These are phyloP conservation scores for Steinernema khuongi DNA, from an alignment of 1,140 invertebrate species.

Conservation along the genomic window DNA sequence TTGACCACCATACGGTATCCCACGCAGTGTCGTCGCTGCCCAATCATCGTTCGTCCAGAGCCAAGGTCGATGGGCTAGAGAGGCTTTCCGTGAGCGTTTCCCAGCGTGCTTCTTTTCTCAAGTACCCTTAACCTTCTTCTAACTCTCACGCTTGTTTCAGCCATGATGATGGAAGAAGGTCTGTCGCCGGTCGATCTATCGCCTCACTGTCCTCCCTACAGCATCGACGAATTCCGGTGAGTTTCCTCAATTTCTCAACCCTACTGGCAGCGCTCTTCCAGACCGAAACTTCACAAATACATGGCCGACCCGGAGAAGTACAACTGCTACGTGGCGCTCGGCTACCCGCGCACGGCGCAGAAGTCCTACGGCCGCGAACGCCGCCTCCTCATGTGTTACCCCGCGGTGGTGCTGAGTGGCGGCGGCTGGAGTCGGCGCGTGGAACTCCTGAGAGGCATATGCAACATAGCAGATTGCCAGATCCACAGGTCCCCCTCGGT, in stretches of 20 bases:
- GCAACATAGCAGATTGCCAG: neutral
- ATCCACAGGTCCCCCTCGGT: neutral
- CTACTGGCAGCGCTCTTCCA: neutral
- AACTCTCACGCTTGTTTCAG: no score
- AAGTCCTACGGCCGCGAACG: constrained; percentile 6
- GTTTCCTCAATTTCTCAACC: no score
- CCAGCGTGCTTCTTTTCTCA: no score
- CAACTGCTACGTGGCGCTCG: neutral
- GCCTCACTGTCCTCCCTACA: no score
- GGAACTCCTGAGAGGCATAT: neutral
- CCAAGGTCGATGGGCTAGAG: no score
- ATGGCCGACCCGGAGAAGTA: neutral
- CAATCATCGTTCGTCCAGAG: no score
- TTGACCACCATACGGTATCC: neutral
- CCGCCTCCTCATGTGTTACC: constrained; percentile 1
- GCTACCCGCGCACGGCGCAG: constrained; percentile 1
- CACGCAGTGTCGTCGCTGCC: no score
- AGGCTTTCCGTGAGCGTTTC: no score
- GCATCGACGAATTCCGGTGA: no score
- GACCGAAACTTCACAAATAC: neutral
- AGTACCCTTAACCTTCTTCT: no score
- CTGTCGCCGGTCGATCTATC: no score
- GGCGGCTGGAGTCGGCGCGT: neutral
- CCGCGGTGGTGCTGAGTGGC: neutral
- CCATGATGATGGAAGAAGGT: no score